phyloP scores from a whole-genome alignment of 2,113 vertebrate species.

The Psittacula cyanocephala region DNA sequence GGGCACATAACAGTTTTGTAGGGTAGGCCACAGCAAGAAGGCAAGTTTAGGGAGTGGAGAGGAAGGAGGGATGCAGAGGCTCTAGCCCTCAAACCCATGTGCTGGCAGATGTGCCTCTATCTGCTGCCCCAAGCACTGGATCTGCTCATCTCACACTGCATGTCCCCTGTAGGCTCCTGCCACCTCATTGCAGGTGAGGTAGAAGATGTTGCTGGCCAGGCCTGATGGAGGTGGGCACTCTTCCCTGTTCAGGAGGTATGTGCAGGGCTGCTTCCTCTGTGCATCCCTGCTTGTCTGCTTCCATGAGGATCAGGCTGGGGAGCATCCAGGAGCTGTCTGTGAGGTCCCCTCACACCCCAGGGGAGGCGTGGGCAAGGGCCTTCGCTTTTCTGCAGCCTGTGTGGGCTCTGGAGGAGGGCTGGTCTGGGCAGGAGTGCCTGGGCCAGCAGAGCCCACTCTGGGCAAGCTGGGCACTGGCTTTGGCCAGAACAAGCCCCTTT shows the following conservation, averaged over 20 bases:
- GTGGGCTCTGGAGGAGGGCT: background rate
- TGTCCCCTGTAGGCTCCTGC: background rate
- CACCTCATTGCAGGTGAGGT: accelerated
- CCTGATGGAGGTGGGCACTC: background rate
- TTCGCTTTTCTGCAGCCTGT: background rate
- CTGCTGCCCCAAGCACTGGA: background rate
- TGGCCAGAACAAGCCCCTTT: background rate
- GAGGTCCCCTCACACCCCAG: too few relatives aligned
- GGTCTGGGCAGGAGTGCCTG: accelerated
- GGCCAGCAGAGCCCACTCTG: background rate
- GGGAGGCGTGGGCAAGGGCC: accelerated
- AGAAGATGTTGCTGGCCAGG: background rate
- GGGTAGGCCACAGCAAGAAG: background rate
- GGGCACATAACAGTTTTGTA: background rate
- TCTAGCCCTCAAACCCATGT: background rate
- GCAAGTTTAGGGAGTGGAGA: background rate
- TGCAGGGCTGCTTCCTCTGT: background rate
- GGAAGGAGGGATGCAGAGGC: background rate
- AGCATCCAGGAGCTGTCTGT: background rate
- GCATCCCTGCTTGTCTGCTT: background rate
- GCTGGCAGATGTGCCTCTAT: background rate
- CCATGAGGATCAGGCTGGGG: background rate
- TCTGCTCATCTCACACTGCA: background rate
- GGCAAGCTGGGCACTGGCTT: background rate
- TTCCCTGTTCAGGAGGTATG: background rate